Percentiles rank a stretch among this genome's conserved stretches.
Evolutionary conservation across 2,888 invertebrate species (phyloP).

Genomic region (Poecilus cupreus): DNA sequence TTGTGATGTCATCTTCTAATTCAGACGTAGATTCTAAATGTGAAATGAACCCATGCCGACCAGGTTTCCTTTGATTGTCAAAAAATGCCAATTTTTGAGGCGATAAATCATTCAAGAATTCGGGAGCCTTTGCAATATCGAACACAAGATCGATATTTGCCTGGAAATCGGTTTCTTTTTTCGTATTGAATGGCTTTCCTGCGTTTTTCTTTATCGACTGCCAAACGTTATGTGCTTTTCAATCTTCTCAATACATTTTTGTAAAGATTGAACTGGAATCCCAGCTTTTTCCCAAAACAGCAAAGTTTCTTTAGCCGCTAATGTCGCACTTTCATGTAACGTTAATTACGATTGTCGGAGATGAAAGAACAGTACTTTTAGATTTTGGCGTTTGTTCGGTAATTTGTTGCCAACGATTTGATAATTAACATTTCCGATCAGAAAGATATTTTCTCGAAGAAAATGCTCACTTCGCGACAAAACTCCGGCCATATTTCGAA

Average conservation of each 20-base stretch:
- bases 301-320: neutral
- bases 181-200: neutral
- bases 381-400: neutral
- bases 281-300: neutral
- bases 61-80: too few relatives aligned
- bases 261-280: neutral
- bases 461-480: too few relatives aligned
- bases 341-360: neutral
- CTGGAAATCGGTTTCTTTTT: too few relatives aligned
- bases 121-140: too few relatives aligned
- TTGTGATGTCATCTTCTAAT: too few relatives aligned
- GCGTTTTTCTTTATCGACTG: neutral
- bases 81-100: too few relatives aligned
- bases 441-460: slow-evolving; percentile 58
- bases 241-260: slow-evolving; percentile 6
- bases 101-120: too few relatives aligned
- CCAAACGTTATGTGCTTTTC: neutral
- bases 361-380: slow-evolving; percentile 9
- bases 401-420: slow-evolving; percentile 17
- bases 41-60: too few relatives aligned
- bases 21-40: too few relatives aligned
- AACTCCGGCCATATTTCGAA: too few relatives aligned
- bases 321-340: neutral
- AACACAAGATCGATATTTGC: too few relatives aligned
- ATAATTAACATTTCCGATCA: slow-evolving; percentile 7